Evolutionary conservation across 2,888 invertebrate species (phyloP).

Genomic region (Chymomyza procnemis): DNA sequence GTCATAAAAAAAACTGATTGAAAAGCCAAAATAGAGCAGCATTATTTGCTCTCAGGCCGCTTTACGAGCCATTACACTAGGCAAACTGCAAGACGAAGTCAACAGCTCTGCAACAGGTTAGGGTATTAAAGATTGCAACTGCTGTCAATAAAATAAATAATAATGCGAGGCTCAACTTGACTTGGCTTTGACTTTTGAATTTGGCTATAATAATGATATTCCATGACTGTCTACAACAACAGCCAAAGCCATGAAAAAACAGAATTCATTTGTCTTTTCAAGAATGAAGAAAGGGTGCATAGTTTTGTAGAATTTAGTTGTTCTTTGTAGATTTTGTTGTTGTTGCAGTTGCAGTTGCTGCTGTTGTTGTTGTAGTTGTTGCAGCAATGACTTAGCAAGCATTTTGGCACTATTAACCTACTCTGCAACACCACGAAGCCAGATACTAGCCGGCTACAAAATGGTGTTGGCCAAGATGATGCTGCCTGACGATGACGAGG

Average conservation of each 20-base stretch:
- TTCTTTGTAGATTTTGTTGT: slow-evolving; percentile 2
- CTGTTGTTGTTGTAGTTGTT: slow-evolving; percentile 41
- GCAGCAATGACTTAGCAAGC: slow-evolving; percentile 15
- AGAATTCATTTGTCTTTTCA: not conserved
- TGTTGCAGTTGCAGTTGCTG: slow-evolving; percentile 26
- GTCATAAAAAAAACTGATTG: no score
- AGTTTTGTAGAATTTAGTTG: slow-evolving; percentile 59
- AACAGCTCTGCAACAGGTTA: not conserved
- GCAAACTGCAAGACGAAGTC: not conserved
- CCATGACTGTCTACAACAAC: slow-evolving; percentile 40
- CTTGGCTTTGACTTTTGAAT: slow-evolving; percentile 30
- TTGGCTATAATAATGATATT: slow-evolving; percentile 64
- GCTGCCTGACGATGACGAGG: slow-evolving; percentile 42
- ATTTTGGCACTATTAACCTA: slow-evolving; percentile 70
- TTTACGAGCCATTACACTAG: no score
- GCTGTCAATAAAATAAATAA: slow-evolving; percentile 71
- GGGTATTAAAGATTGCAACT: slow-evolving; percentile 16
- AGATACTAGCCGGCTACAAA: slow-evolving; percentile 8
- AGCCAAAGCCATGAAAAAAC: not conserved
- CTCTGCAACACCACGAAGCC: slow-evolving; percentile 57
- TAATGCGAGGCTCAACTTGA: slow-evolving; percentile 64
- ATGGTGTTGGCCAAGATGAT: not conserved
- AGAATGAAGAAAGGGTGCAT: slow-evolving; percentile 60
- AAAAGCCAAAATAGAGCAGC: no score
- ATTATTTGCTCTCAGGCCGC: no score